These are phyloP conservation scores for Pseudobourletiella spinata DNA, from an alignment of 1,140 invertebrate genomes.

Conservation along the genomic window DNA sequence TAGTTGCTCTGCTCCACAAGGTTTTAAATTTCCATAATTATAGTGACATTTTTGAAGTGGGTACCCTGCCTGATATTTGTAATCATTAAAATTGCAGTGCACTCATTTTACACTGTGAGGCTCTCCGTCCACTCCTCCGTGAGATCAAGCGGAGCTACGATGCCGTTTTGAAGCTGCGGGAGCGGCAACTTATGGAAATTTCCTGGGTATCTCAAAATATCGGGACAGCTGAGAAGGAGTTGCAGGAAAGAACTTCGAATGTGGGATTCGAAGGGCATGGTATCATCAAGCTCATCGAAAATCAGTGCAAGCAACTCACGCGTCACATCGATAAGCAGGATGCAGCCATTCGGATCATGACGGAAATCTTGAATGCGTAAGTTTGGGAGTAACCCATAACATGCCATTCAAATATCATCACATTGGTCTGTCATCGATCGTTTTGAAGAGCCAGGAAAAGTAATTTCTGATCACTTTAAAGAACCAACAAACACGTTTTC, in stretches of 20 bases:
- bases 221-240: constrained; percentile 1
- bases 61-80: neutral
- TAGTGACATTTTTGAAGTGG: neutral
- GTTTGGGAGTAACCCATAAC: too few relatives aligned
- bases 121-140: constrained; percentile 15
- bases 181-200: constrained; percentile 13
- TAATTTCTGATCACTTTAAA: neutral
- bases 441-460: too few relatives aligned
- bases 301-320: constrained; percentile 15
- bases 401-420: too few relatives aligned
- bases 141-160: constrained; percentile 33
- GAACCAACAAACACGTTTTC: too few relatives aligned
- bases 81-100: neutral
- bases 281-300: neutral
- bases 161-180: constrained; percentile 10
- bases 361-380: constrained; percentile 20
- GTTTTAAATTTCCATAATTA: neutral
- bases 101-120: constrained; percentile 25
- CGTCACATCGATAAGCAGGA: constrained; percentile 26
- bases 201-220: constrained; percentile 11
- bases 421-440: too few relatives aligned
- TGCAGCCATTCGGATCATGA: constrained; percentile 24
- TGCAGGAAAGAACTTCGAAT: constrained; percentile 15
- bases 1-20: neutral
- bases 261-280: constrained; percentile 15